A percentile compares a stretch with the other conserved stretches of the same genome.
Conservation (phyloP, 2,888 invertebrate genomes). For the Tortrix viridana region DNA sequence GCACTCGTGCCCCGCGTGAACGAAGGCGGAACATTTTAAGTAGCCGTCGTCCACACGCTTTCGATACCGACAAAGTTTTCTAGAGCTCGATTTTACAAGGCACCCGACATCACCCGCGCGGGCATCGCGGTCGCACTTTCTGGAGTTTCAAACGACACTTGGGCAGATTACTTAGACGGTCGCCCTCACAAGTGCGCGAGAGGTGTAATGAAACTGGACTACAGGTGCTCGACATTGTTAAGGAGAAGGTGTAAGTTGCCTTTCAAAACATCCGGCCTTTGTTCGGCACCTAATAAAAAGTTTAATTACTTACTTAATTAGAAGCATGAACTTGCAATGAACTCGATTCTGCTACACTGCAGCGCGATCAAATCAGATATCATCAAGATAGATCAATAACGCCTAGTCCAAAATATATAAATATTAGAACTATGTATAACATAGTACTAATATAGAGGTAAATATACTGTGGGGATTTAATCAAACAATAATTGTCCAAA, state of each 20-base stretch:
- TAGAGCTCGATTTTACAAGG: conserved; percentile 45
- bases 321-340: neutral
- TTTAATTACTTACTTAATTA: conserved; percentile 11
- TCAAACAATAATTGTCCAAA: no score
- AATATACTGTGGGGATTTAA: no score
- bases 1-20: conserved; percentile 10
- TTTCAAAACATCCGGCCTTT: conserved; percentile 38
- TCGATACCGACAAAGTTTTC: conserved; percentile 51
- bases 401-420: no score
- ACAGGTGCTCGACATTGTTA: conserved; percentile 43
- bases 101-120: conserved; percentile 45
- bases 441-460: no score
- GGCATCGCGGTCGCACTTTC: conserved; percentile 46
- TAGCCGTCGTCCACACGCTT: conserved; percentile 48
- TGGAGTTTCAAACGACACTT: conserved; percentile 58
- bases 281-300: conserved; percentile 23
- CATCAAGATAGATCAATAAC: no score
- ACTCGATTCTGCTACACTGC: neutral
- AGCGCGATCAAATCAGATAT: no score
- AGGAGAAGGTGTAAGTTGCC: conserved; percentile 37
- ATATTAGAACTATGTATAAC: no score
- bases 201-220: conserved; percentile 46
- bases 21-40: conserved; percentile 45
- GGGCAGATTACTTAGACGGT: conserved; percentile 50
- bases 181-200: conserved; percentile 43